These are phyloP conservation scores for Asarcornis scutulata DNA, from an alignment of 2,113 vertebrate genomes.

Conservation along the genomic window DNA sequence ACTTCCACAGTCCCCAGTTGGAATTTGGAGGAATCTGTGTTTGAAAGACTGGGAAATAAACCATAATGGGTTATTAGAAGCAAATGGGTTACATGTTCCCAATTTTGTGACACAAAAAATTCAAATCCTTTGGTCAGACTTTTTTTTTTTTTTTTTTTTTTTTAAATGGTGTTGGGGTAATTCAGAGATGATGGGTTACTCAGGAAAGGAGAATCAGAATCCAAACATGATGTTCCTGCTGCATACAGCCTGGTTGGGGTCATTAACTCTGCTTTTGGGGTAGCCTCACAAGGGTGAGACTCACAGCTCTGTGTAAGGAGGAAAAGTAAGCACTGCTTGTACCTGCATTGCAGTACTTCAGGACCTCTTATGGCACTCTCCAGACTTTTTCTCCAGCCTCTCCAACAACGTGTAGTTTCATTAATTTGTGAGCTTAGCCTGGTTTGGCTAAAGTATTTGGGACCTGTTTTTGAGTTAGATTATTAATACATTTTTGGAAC, in stretches of 20 bases:
- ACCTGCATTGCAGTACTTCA: background rate
- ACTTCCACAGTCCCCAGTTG: background rate
- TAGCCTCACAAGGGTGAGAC: background rate
- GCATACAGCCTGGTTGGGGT: accelerated
- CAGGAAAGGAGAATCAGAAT: background rate
- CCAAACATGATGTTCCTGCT: background rate
- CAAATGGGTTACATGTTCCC: background rate
- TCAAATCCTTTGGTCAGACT: background rate
- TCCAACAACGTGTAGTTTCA: background rate
- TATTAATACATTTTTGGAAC: slow-evolving; percentile 40
- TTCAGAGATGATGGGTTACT: background rate
- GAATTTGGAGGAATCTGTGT: background rate
- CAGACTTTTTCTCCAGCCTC: background rate
- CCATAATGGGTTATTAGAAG: background rate
- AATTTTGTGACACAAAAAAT: background rate
- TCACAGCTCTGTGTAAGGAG: background rate
- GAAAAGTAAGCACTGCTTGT: background rate
- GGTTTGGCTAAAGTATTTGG: background rate
- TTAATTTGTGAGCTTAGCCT: background rate
- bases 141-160: too few relatives aligned
- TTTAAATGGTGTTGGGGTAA: background rate
- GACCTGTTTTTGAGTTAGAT: background rate
- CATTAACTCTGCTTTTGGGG: background rate
- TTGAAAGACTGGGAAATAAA: slow-evolving; percentile 15
- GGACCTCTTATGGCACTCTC: background rate